These are phyloP conservation scores for Tympanoctomys barrerae DNA, from an alignment of 2,797 vertebrate species.

Conservation along the genomic window DNA sequence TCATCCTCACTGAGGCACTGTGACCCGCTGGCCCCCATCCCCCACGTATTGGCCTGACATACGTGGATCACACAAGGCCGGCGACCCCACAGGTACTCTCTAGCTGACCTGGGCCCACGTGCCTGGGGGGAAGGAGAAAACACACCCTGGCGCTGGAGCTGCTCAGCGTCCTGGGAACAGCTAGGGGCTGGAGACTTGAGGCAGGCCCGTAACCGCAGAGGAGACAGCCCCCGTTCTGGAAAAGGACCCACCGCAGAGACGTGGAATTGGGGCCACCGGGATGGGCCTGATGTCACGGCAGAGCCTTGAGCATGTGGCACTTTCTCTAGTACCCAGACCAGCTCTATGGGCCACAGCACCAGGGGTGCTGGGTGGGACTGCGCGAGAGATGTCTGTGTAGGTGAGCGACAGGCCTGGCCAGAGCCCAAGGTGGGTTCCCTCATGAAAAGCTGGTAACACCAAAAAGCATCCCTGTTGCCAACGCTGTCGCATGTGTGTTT, in stretches of 20 bases:
- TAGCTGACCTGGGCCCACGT: not conserved
- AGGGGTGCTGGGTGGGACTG: not conserved
- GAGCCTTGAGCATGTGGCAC: not conserved
- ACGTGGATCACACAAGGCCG: not conserved
- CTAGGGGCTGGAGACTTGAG: not conserved
- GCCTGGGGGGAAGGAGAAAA: not conserved
- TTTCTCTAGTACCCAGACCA: not conserved
- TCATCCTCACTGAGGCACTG: not conserved
- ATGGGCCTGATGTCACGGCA: not conserved
- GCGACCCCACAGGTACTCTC: not conserved
- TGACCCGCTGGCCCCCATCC: not conserved
- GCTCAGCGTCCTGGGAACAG: not conserved
- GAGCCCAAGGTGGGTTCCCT: not conserved
- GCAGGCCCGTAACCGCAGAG: not conserved
- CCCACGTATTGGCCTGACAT: not conserved
- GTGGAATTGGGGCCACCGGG: not conserved
- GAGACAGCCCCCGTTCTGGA: not conserved
- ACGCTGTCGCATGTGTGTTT: not conserved
- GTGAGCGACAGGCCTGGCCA: not conserved
- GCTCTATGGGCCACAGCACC: not conserved
- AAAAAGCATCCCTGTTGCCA: slow-evolving; percentile 13
- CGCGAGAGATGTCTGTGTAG: not conserved
- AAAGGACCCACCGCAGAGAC: not conserved
- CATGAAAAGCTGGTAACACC: not conserved
- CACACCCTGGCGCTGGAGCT: not conserved